These are phyloP conservation scores for Oscheius sp. DNA, from an alignment of 2,888 invertebrate species.

Conservation along the genomic window DNA sequence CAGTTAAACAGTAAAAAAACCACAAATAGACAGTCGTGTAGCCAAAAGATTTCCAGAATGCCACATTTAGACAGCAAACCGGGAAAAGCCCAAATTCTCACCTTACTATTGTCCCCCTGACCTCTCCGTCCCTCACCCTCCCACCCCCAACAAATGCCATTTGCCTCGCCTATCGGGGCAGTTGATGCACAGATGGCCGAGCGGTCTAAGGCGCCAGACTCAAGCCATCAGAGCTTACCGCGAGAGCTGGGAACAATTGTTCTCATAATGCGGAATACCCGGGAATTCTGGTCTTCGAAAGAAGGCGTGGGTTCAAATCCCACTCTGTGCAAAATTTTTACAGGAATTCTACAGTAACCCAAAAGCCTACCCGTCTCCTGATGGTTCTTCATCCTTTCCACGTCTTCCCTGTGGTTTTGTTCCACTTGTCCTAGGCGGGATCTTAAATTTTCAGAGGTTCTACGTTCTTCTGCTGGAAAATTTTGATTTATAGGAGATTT, in stretches of 20 bases:
- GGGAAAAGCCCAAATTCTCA: no score
- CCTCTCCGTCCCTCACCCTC: no score
- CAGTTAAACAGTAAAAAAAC: no score
- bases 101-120: no score
- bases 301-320: constrained; percentile 67
- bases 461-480: constrained; percentile 15
- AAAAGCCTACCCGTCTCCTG: constrained; percentile 21
- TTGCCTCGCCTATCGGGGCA: no score
- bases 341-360: neutral
- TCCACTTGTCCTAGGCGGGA: constrained; percentile 19
- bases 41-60: no score
- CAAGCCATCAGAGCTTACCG: constrained; percentile 60
- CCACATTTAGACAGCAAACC: no score
- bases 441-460: constrained; percentile 17
- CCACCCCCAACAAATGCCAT: no score
- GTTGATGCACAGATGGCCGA: constrained; percentile 68
- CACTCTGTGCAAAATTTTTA: constrained; percentile 51
- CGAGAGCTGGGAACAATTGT: no score
- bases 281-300: constrained; percentile 64
- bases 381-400: constrained; percentile 40
- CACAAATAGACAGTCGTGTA: no score
- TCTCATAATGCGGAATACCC: no score
- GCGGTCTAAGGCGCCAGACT: constrained; percentile 75
- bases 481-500: neutral
- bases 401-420: constrained; percentile 24